Base-by-base conservation (phyloP, 2,888 invertebrate genomes). In the Macrosiphum euphorbiae region DNA sequence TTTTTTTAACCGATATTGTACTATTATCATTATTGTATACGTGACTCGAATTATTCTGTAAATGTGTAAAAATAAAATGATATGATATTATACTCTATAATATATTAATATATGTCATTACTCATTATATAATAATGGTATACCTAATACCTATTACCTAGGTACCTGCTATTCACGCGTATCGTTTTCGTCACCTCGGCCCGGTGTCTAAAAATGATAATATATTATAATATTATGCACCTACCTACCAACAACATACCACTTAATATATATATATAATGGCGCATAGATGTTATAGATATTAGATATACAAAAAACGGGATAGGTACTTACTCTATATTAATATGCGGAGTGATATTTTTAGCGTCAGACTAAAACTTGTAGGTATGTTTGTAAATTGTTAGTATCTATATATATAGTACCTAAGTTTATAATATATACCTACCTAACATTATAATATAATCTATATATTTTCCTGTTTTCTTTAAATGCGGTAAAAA, bases 11-110 rank as follows among this genome's bases (percentile, higher is more conserved):
- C 16, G 16, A 87, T 58, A 41, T 16, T 26, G 35, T 35, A 87
- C 85, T 87, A 86, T 91, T 86, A 67, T 35, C 61, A 85, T 86
- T 86, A 67, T 35, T 28, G 20, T 47, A 10, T 91, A 92, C 92
- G 92, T 92, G 88, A 67, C 92, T 41, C 35, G 67, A 35, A 61
- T 47, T 47, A 47, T 92, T 78, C 35, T 28, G 67, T 41, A 67
- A 61, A 41, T 35, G 26, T 35, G 26, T 26, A 26, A 35, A 44
- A 50, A 67, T 10, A 78, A 35, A 55, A n/a, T n/a, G n/a, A 67
- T 67, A n/a, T 67, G n/a, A 67, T 67, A 20, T 78, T 58, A 58
- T 58, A 58, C 58, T 58, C 26, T 58, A 26, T 26, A 26, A 58
- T 58, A 58, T 35, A 78, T 35, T 26, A 26, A 58, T 58, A 58